phyloP scores from a whole-genome alignment of 2,113 vertebrate species.

The Lagenorhynchus albirostris region DNA sequence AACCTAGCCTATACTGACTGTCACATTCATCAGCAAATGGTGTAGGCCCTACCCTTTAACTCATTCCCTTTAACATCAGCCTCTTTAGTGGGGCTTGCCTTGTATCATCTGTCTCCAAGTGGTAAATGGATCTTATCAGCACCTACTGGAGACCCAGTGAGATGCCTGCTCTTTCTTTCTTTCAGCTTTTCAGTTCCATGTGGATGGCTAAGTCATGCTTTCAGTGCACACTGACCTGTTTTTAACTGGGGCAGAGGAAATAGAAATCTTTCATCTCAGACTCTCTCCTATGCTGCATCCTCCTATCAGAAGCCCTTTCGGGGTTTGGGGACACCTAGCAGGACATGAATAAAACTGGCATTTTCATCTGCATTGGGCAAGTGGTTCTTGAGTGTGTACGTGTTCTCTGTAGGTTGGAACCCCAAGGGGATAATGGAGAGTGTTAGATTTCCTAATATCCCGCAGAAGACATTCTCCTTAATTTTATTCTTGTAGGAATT shows the following conservation, averaged over 20 bases:
- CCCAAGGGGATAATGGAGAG: background rate
- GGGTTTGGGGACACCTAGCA: background rate
- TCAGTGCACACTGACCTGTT: background rate
- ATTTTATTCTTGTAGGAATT: conserved; percentile 22
- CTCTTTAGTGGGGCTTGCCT: background rate
- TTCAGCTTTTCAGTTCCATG: background rate
- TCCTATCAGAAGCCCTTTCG: background rate
- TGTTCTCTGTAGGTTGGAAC: background rate
- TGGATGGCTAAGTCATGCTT: background rate
- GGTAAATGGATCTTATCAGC: background rate
- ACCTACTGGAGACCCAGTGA: background rate
- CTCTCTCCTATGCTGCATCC: background rate
- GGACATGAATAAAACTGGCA: background rate
- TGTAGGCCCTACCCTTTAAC: too few relatives aligned
- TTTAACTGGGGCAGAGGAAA: background rate
- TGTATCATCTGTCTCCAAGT: background rate
- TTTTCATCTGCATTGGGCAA: background rate
- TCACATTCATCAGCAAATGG: background rate
- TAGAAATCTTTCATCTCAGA: background rate
- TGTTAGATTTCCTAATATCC: background rate
- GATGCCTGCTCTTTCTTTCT: background rate
- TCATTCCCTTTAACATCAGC: background rate
- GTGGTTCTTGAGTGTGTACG: background rate
- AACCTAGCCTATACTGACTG: background rate
- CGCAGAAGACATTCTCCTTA: background rate